Evolutionary conservation across 2,888 invertebrate genomes (phyloP).

Genomic region (Prosapia bicincta): DNA sequence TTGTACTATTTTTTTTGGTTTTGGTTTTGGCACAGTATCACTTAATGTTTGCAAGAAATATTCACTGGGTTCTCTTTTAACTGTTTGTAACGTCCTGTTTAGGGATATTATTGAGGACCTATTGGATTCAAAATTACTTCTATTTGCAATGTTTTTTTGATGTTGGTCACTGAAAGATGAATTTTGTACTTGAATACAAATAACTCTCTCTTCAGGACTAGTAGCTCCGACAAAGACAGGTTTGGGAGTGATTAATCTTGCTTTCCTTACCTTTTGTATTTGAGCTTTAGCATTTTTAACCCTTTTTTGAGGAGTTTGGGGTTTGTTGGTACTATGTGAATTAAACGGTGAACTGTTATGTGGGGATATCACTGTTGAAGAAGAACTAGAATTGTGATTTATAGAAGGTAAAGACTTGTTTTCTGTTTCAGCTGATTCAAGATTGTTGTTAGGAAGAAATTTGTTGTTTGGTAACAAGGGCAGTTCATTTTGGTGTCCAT

Average conservation of each 20-base stretch:
- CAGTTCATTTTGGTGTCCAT: background rate
- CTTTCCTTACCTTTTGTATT: background rate
- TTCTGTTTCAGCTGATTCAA: background rate
- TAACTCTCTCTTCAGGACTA: slow-evolving; percentile 7
- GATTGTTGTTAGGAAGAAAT: background rate
- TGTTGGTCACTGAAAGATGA: background rate
- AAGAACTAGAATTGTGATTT: background rate
- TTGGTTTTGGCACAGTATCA: background rate
- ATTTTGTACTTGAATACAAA: slow-evolving; percentile 9
- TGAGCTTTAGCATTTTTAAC: background rate
- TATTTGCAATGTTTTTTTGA: background rate
- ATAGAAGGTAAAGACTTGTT: background rate
- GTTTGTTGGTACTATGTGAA: background rate
- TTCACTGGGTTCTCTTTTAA: background rate
- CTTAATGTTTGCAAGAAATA: background rate
- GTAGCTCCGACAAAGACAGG: slow-evolving; percentile 3
- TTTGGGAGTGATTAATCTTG: slow-evolving; percentile 5
- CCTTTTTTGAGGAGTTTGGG: background rate
- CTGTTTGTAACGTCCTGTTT: slow-evolving; percentile 18
- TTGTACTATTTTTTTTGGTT: background rate
- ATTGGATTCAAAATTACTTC: background rate
- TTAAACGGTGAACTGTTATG: background rate
- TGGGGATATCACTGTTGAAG: background rate
- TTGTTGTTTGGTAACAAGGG: background rate
- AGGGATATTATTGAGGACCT: background rate